Evolutionary conservation across 2,113 vertebrate genomes (phyloP).

Genomic region (Nycticryphes semicollaris): DNA sequence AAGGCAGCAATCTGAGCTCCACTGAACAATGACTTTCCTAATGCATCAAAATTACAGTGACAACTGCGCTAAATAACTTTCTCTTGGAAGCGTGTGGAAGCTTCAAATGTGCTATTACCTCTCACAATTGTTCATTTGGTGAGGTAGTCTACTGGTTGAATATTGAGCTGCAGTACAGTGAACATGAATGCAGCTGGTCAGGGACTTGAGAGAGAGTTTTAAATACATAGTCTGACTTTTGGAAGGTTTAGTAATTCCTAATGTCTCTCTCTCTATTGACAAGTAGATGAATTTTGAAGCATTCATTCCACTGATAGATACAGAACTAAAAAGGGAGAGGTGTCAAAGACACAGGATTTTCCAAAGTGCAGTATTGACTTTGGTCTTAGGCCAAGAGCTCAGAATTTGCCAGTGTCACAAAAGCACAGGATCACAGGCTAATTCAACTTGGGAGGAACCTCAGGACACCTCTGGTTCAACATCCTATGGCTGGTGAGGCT

Average conservation of each 20-base stretch:
- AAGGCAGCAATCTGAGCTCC: neutral
- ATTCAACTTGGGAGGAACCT: neutral
- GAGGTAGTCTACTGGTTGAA: slow-evolving; percentile 11
- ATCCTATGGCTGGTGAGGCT: neutral
- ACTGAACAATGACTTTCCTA: slow-evolving; percentile 30
- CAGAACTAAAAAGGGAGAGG: neutral
- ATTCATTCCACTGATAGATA: neutral
- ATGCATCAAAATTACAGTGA: slow-evolving; percentile 60
- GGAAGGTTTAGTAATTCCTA: neutral
- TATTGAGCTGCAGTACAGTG: neutral
- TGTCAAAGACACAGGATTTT: neutral
- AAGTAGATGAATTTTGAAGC: neutral
- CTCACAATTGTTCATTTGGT: slow-evolving; percentile 43
- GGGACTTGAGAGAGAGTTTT: neutral
- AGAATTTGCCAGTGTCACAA: neutral
- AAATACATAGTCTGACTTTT: neutral
- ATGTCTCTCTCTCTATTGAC: neutral
- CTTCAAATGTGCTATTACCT: slow-evolving; percentile 47
- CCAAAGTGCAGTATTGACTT: accelerated
- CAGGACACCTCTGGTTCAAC: neutral
- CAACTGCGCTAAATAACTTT: slow-evolving; percentile 55
- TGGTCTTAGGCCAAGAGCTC: neutral
- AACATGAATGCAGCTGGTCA: neutral
- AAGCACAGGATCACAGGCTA: neutral
- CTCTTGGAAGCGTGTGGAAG: slow-evolving; percentile 51